These are phyloP conservation scores for Elysia chlorotica DNA, from an alignment of 1,140 invertebrate species.

Conservation along the genomic window DNA sequence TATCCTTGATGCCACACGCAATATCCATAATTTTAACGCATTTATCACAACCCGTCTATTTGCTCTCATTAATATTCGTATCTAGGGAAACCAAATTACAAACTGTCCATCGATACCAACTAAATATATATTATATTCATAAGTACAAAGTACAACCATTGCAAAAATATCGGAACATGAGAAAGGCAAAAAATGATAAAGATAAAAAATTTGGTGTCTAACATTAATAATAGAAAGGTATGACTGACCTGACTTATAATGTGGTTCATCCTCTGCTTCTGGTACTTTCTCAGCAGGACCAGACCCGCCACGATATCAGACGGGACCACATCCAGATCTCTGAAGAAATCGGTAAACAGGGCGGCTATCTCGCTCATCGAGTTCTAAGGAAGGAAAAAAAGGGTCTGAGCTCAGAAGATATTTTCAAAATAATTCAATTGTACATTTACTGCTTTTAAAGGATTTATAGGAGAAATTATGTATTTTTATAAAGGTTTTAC, in stretches of 20 bases:
- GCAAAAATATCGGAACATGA: not conserved
- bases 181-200: not conserved
- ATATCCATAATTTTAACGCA: too few species aligned
- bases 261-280: conserved; percentile 63
- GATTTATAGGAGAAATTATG: not conserved
- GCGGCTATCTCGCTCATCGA: conserved; percentile 76
- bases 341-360: conserved; percentile 81
- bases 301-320: conserved; percentile 87
- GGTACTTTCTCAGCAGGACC: conserved; percentile 69
- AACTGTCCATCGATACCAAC: too few species aligned
- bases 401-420: too few species aligned
- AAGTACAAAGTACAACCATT: too few species aligned
- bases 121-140: too few species aligned
- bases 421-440: too few species aligned
- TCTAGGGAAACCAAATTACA: too few species aligned
- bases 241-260: conserved; percentile 75
- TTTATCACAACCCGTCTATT: too few species aligned
- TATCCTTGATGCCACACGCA: too few species aligned
- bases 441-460: too few species aligned
- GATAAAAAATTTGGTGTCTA: not conserved
- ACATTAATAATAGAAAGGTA: not conserved
- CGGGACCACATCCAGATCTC: conserved; percentile 84
- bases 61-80: too few species aligned
- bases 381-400: conserved; percentile 33
- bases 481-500: not conserved